These are phyloP conservation scores for Paracentrotus lividus DNA, from an alignment of 53 echinoderm and acorn worm genomes.

Conservation along the genomic window DNA sequence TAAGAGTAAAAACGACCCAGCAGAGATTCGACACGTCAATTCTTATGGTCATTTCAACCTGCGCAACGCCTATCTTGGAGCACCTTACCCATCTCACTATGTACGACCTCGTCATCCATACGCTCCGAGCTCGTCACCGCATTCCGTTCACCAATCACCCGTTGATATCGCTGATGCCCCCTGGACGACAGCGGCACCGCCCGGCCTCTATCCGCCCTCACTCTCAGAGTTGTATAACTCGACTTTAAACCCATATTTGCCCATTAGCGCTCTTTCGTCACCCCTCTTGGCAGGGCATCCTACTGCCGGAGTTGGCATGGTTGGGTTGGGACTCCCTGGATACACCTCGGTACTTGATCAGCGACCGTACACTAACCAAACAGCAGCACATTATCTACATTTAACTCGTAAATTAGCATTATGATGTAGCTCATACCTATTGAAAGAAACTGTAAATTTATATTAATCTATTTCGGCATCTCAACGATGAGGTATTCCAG, in stretches of 20 bases:
- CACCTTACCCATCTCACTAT: constrained; percentile 47
- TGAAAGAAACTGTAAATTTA: background rate
- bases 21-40: constrained; percentile 89
- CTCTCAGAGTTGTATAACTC: constrained; percentile 56
- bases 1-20: constrained; percentile 82
- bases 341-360: background rate
- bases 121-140: background rate
- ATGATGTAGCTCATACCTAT: background rate
- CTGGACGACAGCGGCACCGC: background rate
- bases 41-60: constrained; percentile 88
- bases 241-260: background rate
- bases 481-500: background rate
- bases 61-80: constrained; percentile 45
- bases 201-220: background rate
- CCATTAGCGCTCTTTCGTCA: constrained; percentile 31
- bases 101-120: background rate
- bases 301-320: background rate
- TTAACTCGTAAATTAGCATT: constrained; percentile 38
- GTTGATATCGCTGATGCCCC: constrained; percentile 23
- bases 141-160: background rate
- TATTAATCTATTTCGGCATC: background rate
- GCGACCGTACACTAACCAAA: background rate
- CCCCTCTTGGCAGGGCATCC: background rate
- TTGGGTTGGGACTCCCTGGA: background rate
- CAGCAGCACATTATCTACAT: constrained; percentile 21